Percentiles rank a stretch among this genome's conserved stretches.
phyloP scores from a whole-genome alignment of 2,888 invertebrate genomes.

The Temnothorax rugatulus region DNA sequence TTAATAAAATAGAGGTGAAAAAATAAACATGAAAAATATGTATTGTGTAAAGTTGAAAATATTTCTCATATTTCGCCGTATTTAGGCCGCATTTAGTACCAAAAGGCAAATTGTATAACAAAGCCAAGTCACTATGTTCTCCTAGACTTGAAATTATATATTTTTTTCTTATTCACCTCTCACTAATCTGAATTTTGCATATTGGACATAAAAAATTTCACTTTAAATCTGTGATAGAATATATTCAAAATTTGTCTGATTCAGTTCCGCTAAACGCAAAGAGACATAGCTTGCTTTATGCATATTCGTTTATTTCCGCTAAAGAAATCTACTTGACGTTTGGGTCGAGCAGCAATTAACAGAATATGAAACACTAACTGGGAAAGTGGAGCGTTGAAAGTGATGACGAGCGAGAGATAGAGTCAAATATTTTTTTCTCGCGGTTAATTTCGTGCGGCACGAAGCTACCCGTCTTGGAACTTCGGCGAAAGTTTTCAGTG shows the following conservation, averaged over 20 bases:
- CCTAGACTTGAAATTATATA: too few relatives aligned
- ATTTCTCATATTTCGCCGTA: too few relatives aligned
- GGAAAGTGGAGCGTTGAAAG: conserved; percentile 10
- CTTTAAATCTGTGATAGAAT: neutral
- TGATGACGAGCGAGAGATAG: conserved; percentile 1
- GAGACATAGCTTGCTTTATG: neutral
- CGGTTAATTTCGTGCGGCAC: neutral
- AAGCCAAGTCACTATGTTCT: too few relatives aligned
- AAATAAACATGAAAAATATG: too few relatives aligned
- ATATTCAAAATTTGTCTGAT: neutral
- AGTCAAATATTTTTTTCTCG: neutral
- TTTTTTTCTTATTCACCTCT: too few relatives aligned
- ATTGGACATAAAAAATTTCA: neutral
- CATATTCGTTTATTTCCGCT: neutral
- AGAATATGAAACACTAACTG: neutral
- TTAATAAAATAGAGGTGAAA: neutral
- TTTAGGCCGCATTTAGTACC: too few relatives aligned
- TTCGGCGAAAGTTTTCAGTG: neutral
- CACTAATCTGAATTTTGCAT: neutral
- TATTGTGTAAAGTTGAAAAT: too few relatives aligned
- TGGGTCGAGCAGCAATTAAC: neutral
- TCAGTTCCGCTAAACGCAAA: neutral
- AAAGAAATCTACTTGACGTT: neutral
- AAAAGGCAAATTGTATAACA: too few relatives aligned
- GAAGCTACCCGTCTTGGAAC: neutral